A percentile compares a stretch with the other conserved stretches of the same genome.
Conservation (phyloP, 2,113 vertebrate species). For the Perca flavescens region DNA sequence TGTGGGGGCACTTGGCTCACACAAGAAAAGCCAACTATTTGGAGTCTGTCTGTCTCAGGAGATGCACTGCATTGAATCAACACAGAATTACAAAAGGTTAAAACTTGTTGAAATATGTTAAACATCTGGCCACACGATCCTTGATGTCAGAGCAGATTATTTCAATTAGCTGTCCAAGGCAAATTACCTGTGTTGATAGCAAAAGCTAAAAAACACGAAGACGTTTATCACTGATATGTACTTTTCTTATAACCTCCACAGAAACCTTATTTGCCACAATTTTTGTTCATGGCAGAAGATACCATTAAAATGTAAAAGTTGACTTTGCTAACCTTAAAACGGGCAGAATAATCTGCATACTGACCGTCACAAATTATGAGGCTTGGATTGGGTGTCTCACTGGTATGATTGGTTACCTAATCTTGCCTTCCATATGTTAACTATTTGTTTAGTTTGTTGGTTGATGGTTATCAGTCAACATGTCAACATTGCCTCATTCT, state of each 20-base stretch:
- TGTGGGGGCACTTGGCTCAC: constrained; percentile 36
- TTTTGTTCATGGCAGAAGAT: background rate
- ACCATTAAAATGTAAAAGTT: background rate
- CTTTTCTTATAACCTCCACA: background rate
- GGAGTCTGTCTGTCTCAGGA: background rate
- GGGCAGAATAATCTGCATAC: background rate
- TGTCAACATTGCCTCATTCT: background rate
- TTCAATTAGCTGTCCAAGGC: background rate
- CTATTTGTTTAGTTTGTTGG: background rate
- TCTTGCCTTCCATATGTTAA: background rate
- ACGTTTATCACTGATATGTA: background rate
- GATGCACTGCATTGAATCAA: background rate
- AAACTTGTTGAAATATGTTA: background rate
- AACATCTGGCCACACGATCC: background rate
- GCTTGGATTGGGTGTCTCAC: background rate
- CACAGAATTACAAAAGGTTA: background rate
- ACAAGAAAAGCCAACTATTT: background rate
- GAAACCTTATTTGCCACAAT: background rate
- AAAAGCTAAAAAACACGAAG: background rate
- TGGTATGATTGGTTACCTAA: background rate
- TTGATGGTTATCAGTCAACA: background rate
- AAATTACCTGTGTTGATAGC: background rate
- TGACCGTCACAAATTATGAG: background rate
- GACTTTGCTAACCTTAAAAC: background rate
- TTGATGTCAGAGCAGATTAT: background rate